Conservation (phyloP, 2,113 vertebrate genomes). For the Tylochromis polylepis region DNA sequence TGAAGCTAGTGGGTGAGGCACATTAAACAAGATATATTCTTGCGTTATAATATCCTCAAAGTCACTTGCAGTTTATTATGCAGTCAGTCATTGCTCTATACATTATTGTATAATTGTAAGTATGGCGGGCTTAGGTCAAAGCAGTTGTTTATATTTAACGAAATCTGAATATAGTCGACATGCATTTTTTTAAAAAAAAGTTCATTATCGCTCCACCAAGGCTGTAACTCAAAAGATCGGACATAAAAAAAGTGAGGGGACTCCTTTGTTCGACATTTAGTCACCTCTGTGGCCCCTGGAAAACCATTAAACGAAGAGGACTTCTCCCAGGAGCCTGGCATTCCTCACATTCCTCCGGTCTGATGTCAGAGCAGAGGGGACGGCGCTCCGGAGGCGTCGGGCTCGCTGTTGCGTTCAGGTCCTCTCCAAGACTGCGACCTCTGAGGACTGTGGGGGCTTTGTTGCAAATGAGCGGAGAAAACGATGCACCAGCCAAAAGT, state of each 20-base stretch:
- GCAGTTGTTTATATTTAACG: background rate
- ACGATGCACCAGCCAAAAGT: background rate
- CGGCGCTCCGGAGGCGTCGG: slow-evolving; percentile 35
- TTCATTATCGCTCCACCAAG: background rate
- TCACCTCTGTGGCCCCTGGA: slow-evolving; percentile 64
- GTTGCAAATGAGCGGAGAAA: background rate
- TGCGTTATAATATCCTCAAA: background rate
- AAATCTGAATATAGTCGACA: background rate
- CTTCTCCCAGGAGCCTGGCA: slow-evolving; percentile 69
- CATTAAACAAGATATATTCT: background rate
- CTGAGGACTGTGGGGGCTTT: background rate
- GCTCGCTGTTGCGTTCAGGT: slow-evolving; percentile 22
- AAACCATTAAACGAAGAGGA: slow-evolving; percentile 69
- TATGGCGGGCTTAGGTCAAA: background rate
- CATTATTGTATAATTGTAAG: background rate
- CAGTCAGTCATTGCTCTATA: background rate
- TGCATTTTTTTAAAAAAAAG: slow-evolving; percentile 29
- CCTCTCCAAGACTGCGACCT: background rate
- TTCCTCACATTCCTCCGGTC: slow-evolving; percentile 69
- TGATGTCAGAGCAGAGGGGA: slow-evolving; percentile 70
- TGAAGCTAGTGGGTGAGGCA: background rate
- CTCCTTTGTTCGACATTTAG: slow-evolving; percentile 60
- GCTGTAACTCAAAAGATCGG: slow-evolving; percentile 38
- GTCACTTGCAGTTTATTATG: background rate
- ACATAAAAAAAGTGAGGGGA: slow-evolving; percentile 40